phyloP scores from a whole-genome alignment of 2,797 vertebrate genomes.

The Coracias cyanogaster region DNA sequence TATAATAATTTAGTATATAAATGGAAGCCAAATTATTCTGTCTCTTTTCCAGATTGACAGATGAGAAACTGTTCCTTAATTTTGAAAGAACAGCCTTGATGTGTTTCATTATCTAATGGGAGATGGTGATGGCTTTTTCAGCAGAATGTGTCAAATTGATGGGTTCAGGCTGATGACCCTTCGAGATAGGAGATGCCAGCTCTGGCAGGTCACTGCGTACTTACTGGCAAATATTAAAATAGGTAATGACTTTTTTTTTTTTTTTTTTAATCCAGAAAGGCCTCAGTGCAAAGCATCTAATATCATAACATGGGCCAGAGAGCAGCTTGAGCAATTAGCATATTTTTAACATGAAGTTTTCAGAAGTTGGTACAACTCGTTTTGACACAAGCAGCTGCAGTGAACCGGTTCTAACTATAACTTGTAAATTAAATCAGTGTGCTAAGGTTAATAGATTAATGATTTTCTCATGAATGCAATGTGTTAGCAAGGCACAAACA shows the following conservation, averaged over 20 bases:
- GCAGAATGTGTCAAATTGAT: conserved; percentile 49
- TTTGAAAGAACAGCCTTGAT: conserved; percentile 53
- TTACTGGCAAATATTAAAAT: conserved; percentile 62
- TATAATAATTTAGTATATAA: conserved; percentile 39
- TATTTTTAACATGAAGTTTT: conserved; percentile 50
- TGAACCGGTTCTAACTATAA: conserved; percentile 45
- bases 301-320: not conserved
- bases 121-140: conserved; percentile 49
- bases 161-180: conserved; percentile 49
- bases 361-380: not conserved
- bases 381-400: conserved; percentile 7
- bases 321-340: conserved; percentile 39
- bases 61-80: conserved; percentile 58
- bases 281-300: not conserved
- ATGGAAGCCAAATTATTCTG: conserved; percentile 64
- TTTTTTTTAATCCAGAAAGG: not conserved
- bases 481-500: conserved; percentile 44
- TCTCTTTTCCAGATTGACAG: conserved; percentile 63
- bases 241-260: not conserved
- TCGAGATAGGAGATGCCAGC: conserved; percentile 19
- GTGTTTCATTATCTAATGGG: conserved; percentile 25
- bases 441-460: conserved; percentile 66
- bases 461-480: conserved; percentile 64
- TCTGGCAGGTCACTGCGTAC: not conserved
- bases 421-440: conserved; percentile 55